Evolutionary conservation across 2,888 invertebrate genomes (phyloP).

Genomic region (Apodemia zela): DNA sequence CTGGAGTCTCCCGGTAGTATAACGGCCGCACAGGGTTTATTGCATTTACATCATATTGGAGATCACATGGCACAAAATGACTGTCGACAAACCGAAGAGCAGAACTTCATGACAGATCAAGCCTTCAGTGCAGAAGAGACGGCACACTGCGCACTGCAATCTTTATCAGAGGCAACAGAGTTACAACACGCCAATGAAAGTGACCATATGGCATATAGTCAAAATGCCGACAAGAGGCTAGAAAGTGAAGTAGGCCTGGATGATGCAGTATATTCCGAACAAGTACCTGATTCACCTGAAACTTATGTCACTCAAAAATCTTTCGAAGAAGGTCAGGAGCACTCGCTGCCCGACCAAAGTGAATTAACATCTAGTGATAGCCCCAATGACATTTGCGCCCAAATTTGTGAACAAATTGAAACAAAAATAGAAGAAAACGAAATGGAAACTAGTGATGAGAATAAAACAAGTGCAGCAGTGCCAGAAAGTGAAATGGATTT

Average conservation of each 20-base stretch:
- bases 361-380: constrained; percentile 43
- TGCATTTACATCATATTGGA: constrained; percentile 65
- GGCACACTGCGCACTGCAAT: constrained; percentile 49
- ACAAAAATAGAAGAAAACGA: constrained; percentile 26
- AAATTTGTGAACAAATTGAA: constrained; percentile 28
- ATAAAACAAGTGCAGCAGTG: constrained; percentile 27
- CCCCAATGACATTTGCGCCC: constrained; percentile 33
- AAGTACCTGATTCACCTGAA: constrained; percentile 55
- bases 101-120: constrained; percentile 58
- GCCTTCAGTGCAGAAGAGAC: constrained; percentile 47
- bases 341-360: constrained; percentile 47
- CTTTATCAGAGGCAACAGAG: constrained; percentile 43
- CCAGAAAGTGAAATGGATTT: constrained; percentile 27
- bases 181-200: constrained; percentile 44
- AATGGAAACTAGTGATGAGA: constrained; percentile 31
- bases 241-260: constrained; percentile 42
- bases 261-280: constrained; percentile 52
- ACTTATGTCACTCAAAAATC: constrained; percentile 42
- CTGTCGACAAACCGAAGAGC: constrained; percentile 58
- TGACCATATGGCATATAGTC: constrained; percentile 51
- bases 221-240: constrained; percentile 55
- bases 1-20: constrained; percentile 74
- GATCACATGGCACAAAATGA: constrained; percentile 53
- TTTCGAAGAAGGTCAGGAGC: constrained; percentile 42
- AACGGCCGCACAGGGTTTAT: constrained; percentile 64